Base-by-base conservation (phyloP, 2,888 invertebrate species). In the Phalera bucephala region DNA sequence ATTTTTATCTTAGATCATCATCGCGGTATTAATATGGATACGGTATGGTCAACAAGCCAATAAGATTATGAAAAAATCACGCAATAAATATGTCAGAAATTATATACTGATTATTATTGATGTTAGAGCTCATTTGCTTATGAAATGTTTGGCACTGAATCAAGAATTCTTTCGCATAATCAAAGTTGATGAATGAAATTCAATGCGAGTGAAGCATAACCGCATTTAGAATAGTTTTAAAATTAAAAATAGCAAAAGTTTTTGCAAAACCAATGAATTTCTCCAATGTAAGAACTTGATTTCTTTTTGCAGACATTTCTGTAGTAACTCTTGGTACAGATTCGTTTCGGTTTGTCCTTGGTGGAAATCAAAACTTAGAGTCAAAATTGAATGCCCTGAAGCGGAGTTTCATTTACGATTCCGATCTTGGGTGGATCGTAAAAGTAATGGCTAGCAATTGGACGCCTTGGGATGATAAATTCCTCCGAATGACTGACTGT, bases 241-340 rank as follows among this genome's bases (percentile, higher is more conserved):
- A 31, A 45, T 40, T 42, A 53, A 48, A 49, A 33, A 37, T 38
- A 35, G 40, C 36, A 56, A 51, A 41, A 40, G 23, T 39, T 48
- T 56, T 63, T 71, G 61, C 54, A 56, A 56, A 53, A 52, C 55
- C 47, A 63, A 51, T 49, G 55, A 62, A 69, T 69, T 68, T 64
- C 57, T 36, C 33, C 39, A 33, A 43, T 22, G 32, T 26, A 45
- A 43, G 36, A 45, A 62, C 67, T 64, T 64, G 59, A 67, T 63
- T 59, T 58, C 44, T 34, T 51, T 31, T 3, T 3, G 5, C 3
- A 17, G 5, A 17, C 17, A 5, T 17, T 17, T 17, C 17, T 5
- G 3, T 17, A 17, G 17, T 3, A 5, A 3, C 17, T 5, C 17
- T 5, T 3, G 17, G 38, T 35, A 36, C 37, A 31, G 31, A 54